These are phyloP conservation scores for Cerastis leucographa DNA, from an alignment of 2,888 invertebrate genomes.

Conservation along the genomic window DNA sequence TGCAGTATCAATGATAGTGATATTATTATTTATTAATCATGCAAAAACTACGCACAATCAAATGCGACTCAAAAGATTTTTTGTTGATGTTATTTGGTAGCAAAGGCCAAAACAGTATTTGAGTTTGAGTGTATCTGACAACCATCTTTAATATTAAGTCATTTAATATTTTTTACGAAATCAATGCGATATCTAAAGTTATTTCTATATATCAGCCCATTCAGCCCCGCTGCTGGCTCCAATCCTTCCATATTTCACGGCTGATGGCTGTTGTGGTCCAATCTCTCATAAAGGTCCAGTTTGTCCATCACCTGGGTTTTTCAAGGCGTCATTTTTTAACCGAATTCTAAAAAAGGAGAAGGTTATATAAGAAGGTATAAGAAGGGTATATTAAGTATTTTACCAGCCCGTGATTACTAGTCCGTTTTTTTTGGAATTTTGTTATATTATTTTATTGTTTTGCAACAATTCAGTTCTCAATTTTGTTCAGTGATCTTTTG, in stretches of 20 bases:
- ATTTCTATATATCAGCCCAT: not conserved
- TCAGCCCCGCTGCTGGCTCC: not conserved
- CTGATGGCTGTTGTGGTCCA: not conserved
- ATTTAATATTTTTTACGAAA: not conserved
- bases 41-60: constrained; percentile 40
- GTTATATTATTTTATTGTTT: not conserved
- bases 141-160: not conserved
- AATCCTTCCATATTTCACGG: not conserved
- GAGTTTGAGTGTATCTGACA: not conserved
- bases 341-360: no score
- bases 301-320: not conserved
- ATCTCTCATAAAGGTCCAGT: not conserved
- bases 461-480: not conserved
- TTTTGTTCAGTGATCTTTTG: not conserved
- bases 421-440: no score
- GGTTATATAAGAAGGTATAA: no score
- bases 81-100: not conserved
- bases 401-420: no score
- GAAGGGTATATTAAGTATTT: no score
- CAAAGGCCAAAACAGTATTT: not conserved
- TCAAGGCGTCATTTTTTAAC: not conserved
- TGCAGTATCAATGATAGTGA: constrained; percentile 2
- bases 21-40: constrained; percentile 29
- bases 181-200: not conserved
- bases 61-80: not conserved